A percentile compares a stretch with the other conserved stretches of the same genome.
Evolutionary conservation across 2,113 vertebrate genomes (phyloP).

Genomic region (Quiscalus mexicanus): DNA sequence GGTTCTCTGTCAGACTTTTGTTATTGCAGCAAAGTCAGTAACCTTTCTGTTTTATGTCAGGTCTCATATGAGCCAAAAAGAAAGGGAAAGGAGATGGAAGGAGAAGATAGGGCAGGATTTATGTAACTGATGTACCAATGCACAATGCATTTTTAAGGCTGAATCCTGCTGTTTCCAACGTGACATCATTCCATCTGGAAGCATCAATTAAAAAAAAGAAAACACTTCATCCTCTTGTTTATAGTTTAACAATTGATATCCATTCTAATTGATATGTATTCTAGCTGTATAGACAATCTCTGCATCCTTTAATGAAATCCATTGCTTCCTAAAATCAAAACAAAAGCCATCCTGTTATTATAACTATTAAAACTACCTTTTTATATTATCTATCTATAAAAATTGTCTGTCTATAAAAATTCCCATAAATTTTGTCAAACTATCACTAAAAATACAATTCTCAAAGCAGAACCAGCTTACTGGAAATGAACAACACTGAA

Average conservation of each 20-base stretch:
- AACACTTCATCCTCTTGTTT: neutral
- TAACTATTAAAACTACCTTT: neutral
- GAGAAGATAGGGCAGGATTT: neutral
- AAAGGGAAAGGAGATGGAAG: neutral
- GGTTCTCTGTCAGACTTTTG: neutral
- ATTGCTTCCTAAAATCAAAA: neutral
- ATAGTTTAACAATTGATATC: neutral
- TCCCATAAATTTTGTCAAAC: neutral
- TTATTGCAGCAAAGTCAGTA: neutral
- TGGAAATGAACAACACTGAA: neutral
- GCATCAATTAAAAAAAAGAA: neutral
- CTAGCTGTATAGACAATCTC: neutral
- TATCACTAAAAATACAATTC: neutral
- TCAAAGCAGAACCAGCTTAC: neutral
- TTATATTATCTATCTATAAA: neutral
- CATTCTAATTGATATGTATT: neutral
- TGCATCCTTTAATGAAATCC: neutral
- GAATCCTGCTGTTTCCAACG: neutral
- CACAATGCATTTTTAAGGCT: neutral
- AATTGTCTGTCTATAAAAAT: neutral
- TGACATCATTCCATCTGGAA: neutral
- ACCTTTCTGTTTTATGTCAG: neutral
- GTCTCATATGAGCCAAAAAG: neutral
- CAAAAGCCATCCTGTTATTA: neutral
- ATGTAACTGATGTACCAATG: fast-evolving